Conservation (phyloP, 2,797 vertebrate genomes). For the Aviceda cuculoides region DNA sequence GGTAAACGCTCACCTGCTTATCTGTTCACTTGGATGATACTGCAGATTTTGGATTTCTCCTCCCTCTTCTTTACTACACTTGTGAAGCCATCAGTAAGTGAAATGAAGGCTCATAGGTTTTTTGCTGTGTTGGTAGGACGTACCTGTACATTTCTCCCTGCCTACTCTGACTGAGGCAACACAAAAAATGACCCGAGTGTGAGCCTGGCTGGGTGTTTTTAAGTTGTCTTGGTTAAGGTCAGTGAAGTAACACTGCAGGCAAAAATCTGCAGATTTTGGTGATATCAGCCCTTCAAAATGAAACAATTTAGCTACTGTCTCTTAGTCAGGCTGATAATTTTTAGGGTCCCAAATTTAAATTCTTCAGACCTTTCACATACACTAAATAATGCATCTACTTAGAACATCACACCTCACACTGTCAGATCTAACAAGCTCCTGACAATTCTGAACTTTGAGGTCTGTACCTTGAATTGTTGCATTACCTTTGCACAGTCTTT, state of each 20-base stretch:
- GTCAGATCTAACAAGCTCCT: not conserved
- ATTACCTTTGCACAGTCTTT: not conserved
- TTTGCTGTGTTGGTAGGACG: not conserved
- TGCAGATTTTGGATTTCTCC: not conserved
- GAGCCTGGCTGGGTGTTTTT: not conserved
- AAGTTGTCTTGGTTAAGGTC: not conserved
- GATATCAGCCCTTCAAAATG: not conserved
- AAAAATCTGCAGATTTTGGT: not conserved
- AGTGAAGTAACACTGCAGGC: not conserved
- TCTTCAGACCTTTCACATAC: not conserved
- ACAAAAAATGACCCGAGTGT: not conserved
- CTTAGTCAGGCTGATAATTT: not conserved
- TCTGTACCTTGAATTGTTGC: not conserved
- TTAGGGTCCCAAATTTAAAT: not conserved
- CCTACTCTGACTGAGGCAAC: not conserved
- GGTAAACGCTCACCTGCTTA: not conserved
- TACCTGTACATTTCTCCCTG: not conserved
- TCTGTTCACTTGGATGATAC: not conserved
- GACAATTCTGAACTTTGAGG: not conserved
- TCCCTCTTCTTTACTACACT: not conserved
- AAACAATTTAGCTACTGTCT: not conserved
- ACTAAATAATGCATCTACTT: not conserved
- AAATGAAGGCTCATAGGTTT: not conserved
- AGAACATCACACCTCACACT: not conserved
- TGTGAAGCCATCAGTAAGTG: not conserved